Base-by-base conservation (phyloP, 2,888 invertebrate genomes). In the Synergus itoensis region DNA sequence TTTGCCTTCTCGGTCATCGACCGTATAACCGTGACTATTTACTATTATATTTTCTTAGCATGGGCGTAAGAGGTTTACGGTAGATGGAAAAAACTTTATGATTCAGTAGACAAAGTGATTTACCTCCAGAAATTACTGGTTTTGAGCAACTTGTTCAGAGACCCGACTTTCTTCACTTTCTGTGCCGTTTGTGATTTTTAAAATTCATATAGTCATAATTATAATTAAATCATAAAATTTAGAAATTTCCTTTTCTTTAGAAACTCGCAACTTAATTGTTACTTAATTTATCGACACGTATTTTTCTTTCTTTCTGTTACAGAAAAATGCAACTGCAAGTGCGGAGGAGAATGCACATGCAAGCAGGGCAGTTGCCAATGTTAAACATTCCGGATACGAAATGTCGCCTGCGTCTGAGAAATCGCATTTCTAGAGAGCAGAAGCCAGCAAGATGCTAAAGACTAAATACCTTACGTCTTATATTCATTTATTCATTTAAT, bases 241-340 rank as follows among this genome's bases (percentile, higher is more conserved):
- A 43, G 3, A 16, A 43, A 1, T 36, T 36, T 5, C 36, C 36
- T 36, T 36, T 36, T 36, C 36, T 36, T 36, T 36, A 63, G 28
- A 28, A 12, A 28, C 12, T 63, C 2, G 21, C 12, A 28, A 28
- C 12, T 21, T 21, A n/a, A n/a, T 63, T 43, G 7, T 18, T 77
- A 18, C 14, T 28, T 73, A 36, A 40, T n/a, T 75, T 64, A 40
- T 73, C 57, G 77, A 78, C 40, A 76, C 28, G 28, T 3, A 28
- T 76, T 65, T 80, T 4, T 21, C 14, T 67, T 78, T 62, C 62
- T 78, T 80, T 63, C 53, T 83, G 9, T 89, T 88, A 45, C 87
- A 91, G 91, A 88, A 14, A 89, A 89, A 65, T 91, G 91, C 82
- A 65, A 75, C 62, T 91, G 91, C 80, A 88, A 89, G 64, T 79